phyloP scores from a whole-genome alignment of 2,888 invertebrate genomes.

The Ornithoptera priamus region DNA sequence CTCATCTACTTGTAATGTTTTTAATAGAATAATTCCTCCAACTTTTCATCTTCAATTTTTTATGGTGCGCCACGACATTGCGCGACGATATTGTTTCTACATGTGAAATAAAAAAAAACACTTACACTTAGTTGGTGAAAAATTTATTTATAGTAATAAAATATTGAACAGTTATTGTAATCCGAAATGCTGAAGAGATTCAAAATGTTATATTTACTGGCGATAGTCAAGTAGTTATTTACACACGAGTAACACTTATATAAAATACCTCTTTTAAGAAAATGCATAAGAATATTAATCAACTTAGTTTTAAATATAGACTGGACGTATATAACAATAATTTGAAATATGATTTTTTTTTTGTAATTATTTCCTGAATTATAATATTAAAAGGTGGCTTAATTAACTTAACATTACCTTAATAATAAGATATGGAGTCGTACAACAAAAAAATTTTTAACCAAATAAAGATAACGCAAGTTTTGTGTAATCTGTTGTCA shows the following conservation, averaged over 20 bases:
- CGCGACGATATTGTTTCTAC: too few species aligned
- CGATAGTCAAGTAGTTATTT: slow-evolving; percentile 54
- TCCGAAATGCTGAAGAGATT: slow-evolving; percentile 76
- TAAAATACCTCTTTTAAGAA: slow-evolving; percentile 57
- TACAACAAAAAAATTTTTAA: slow-evolving; percentile 30
- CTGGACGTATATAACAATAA: slow-evolving; percentile 64
- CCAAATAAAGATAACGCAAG: slow-evolving; percentile 19
- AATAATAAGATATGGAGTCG: slow-evolving; percentile 37
- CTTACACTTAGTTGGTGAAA: slow-evolving; percentile 56
- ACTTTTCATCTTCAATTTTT: too few species aligned
- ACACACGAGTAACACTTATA: slow-evolving; percentile 55
- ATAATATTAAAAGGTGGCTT: slow-evolving; percentile 64
- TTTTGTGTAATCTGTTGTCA: slow-evolving; percentile 2
- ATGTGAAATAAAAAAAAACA: slow-evolving; percentile 34
- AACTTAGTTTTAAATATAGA: slow-evolving; percentile 56
- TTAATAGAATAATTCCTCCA: too few species aligned
- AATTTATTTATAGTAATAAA: slow-evolving; percentile 69
- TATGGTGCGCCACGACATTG: too few species aligned
- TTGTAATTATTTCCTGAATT: slow-evolving; percentile 43
- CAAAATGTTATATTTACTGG: slow-evolving; percentile 67
- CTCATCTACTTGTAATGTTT: too few species aligned
- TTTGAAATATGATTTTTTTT: slow-evolving; percentile 63
- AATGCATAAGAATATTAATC: slow-evolving; percentile 61
- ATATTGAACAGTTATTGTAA: slow-evolving; percentile 66
- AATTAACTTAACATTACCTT: slow-evolving; percentile 69